Conservation (phyloP, 2,888 invertebrate species). For the Chouioia cunea region DNA sequence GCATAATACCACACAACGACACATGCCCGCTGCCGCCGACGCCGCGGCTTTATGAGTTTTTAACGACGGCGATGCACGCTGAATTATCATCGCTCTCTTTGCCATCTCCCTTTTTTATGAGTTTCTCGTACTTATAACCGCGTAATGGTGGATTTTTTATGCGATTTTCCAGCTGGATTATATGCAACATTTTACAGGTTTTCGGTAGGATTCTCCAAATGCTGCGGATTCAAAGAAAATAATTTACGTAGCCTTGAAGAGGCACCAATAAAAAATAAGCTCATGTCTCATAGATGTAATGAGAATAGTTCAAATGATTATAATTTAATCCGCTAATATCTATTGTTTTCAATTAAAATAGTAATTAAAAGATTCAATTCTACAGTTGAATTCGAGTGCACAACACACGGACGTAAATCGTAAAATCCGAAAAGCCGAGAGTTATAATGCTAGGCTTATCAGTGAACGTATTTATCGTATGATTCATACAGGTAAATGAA, state of each 20-base stretch:
- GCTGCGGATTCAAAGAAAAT: too few species aligned
- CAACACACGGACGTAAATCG: too few species aligned
- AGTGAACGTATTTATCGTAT: constrained; percentile 23
- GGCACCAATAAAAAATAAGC: too few species aligned
- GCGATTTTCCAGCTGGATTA: neutral
- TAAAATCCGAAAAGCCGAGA: constrained; percentile 28
- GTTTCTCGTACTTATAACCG: neutral
- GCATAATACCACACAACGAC: constrained; percentile 20
- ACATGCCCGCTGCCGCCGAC: constrained; percentile 40
- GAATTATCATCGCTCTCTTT: constrained; percentile 40
- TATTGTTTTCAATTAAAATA: too few species aligned
- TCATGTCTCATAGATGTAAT: too few species aligned
- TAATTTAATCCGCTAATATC: too few species aligned
- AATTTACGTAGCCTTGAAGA: too few species aligned
- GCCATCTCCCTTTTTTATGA: constrained; percentile 6
- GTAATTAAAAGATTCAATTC: too few species aligned
- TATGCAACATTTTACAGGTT: neutral
- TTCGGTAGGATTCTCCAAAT: too few species aligned
- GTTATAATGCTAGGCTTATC: constrained; percentile 29
- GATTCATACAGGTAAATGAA: constrained; percentile 38
- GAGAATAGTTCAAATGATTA: too few species aligned
- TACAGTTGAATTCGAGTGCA: too few species aligned
- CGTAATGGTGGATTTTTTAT: constrained; percentile 19
- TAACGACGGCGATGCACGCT: constrained; percentile 41
- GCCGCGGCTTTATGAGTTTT: constrained; percentile 44